Base-by-base conservation (phyloP, 2,113 vertebrate species). In the Sphyrna mokarran region DNA sequence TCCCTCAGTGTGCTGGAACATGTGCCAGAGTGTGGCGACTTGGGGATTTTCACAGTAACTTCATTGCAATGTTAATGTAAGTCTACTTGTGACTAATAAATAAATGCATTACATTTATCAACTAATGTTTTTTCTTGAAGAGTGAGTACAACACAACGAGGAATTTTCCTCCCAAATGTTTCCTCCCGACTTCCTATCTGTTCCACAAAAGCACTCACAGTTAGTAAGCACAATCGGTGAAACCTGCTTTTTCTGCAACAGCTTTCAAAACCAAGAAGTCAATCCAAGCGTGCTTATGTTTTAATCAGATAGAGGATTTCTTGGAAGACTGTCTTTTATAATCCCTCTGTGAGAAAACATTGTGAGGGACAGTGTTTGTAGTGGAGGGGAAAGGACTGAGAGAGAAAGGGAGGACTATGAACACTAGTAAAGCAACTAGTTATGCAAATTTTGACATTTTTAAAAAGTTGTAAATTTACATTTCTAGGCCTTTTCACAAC, bases 401-500 rank as follows among this genome's bases (percentile, higher is more conserved):
- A 37, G 78, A 18, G 0, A 37, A 37, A 80, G 58, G n/a, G 33
- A 91, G 48, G 54, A 29, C 33, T 0, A 63, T 16, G n/a, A 91
- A 66, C 7, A 33, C 80, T 7, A 83, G 16, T 83, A 5, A 16
- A 93, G 22, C 61, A 22, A 66, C 61, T 37, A 6, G 33, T 66
- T 93, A 93, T 93, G 58, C 33, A 91, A n/a, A 91, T 91, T 43
- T 66, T 91, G 58, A 33, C 11, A 91, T 91, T 18, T 91, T n/a
- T n/a, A 66, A n/a, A 66, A 18, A 29, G 48, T 23, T 58, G 48
- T 23, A 14, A 2, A 90, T 33, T 61, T 61, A 90, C 29, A 90
- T 11, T 61, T 87, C 85, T 23, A 61, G 33, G 54, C 48, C 54
- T 1, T 61, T 90, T 90, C 54, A 29, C 29, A 48, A n/a, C 14